phyloP scores from a whole-genome alignment of 2,113 vertebrate species.

The Stictonetta naevosa region DNA sequence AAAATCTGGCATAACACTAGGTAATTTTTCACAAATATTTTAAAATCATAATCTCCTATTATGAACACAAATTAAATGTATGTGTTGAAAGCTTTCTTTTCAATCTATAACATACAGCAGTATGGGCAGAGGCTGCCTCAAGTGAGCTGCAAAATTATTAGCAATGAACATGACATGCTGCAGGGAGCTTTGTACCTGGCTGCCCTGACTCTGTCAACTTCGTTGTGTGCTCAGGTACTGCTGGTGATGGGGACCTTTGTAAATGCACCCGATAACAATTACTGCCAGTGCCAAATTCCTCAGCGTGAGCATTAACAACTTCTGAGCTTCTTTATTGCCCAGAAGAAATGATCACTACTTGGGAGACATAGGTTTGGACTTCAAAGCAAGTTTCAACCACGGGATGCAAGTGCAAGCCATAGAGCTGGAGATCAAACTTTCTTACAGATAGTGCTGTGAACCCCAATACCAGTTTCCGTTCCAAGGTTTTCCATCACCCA shows the following conservation, averaged over 20 bases:
- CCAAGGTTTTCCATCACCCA: not conserved
- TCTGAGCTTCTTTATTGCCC: not conserved
- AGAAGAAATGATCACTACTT: not conserved
- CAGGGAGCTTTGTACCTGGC: not conserved
- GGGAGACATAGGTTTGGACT: not conserved
- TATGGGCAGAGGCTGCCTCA: not conserved
- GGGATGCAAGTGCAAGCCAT: not conserved
- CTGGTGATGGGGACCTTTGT: not conserved
- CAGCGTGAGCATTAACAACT: not conserved
- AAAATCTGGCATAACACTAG: not conserved
- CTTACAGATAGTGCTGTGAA: not conserved
- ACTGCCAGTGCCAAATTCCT: not conserved
- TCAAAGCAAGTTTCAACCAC: not conserved
- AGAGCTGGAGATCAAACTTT: not conserved
- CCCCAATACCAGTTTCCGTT: not conserved
- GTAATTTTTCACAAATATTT: not conserved
- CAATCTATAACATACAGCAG: not conserved
- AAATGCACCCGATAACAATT: not conserved
- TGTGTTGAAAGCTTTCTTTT: not conserved
- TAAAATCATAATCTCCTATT: not conserved
- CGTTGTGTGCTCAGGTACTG: not conserved
- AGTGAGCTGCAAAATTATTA: not conserved
- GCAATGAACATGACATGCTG: not conserved
- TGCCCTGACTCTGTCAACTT: not conserved
- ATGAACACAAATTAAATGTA: fast-evolving